A percentile compares a stretch with the other conserved stretches of the same genome.
Conservation (phyloP, 2,113 vertebrate genomes). For the Gavia stellata region DNA sequence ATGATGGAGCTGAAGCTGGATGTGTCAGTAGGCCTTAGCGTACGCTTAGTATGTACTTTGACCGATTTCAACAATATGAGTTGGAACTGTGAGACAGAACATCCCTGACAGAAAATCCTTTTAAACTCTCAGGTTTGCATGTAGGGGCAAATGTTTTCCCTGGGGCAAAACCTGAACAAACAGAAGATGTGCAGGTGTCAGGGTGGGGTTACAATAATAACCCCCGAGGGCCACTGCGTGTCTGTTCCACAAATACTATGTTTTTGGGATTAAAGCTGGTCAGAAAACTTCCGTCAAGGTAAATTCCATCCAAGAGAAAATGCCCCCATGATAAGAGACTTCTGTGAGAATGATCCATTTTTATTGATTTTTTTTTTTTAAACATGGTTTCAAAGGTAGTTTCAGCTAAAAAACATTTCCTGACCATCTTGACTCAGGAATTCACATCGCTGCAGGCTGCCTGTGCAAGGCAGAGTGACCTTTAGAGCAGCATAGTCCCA, state of each 20-base stretch:
- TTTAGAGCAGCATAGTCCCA: not conserved
- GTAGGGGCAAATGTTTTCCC: not conserved
- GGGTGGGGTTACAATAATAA: not conserved
- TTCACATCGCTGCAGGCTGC: conserved; percentile 15
- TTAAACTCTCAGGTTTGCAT: not conserved
- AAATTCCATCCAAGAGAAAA: not conserved
- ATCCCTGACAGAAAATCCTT: not conserved
- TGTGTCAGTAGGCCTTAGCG: not conserved
- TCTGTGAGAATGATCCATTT: not conserved
- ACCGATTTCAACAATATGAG: not conserved
- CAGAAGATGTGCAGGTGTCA: conserved; percentile 20
- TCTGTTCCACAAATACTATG: not conserved
- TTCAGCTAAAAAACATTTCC: conserved; percentile 13
- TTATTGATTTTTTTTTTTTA: not conserved
- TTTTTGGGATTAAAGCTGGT: not conserved
- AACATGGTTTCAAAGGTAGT: not conserved
- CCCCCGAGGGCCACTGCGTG: not conserved
- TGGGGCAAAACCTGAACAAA: not conserved
- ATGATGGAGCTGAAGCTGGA: not conserved
- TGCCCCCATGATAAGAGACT: not conserved
- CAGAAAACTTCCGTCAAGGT: not conserved
- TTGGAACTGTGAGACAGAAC: not conserved
- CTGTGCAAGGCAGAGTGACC: conserved; percentile 14
- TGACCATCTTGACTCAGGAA: conserved; percentile 1
- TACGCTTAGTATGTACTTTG: not conserved